phyloP scores from a whole-genome alignment of 2,113 vertebrate species.

The Bos indicus region DNA sequence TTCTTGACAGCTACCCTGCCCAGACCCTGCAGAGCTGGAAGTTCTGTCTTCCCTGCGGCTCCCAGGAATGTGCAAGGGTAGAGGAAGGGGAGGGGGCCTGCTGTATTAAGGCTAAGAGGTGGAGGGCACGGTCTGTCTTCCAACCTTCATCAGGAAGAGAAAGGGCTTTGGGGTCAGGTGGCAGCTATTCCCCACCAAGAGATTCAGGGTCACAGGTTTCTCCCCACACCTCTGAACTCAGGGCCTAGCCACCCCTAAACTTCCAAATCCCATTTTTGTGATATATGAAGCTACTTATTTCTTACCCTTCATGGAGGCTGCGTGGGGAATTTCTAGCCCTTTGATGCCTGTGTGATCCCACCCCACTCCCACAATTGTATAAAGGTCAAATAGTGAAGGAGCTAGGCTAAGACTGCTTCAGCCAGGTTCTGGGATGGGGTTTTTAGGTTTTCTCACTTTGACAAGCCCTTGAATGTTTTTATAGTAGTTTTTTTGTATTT shows the following conservation, averaged over 20 bases:
- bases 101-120: not conserved
- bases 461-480: slow-evolving; percentile 83
- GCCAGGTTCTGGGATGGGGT: slow-evolving; percentile 65
- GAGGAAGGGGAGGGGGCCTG: not conserved
- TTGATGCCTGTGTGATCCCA: slow-evolving; percentile 52
- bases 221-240: slow-evolving; percentile 73
- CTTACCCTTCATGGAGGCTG: slow-evolving; percentile 63
- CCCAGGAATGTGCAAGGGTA: not conserved
- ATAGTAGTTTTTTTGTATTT: slow-evolving; percentile 80
- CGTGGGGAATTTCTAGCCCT: slow-evolving; percentile 44
- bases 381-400: slow-evolving; percentile 46
- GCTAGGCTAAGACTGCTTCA: slow-evolving; percentile 31
- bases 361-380: slow-evolving; percentile 42
- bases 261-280: slow-evolving; percentile 67
- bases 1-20: not conserved
- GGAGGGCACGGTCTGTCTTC: not conserved
- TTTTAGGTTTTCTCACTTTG: slow-evolving; percentile 76
- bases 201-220: slow-evolving; percentile 69
- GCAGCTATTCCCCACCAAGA: slow-evolving; percentile 67
- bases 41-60: not conserved
- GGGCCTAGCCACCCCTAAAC: slow-evolving; percentile 68
- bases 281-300: slow-evolving; percentile 67
- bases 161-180: slow-evolving; percentile 64
- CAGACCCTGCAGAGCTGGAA: not conserved
- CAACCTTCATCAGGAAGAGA: slow-evolving; percentile 30